These are phyloP conservation scores for Cyphomyrus discorhynchus DNA, from an alignment of 2,113 vertebrate genomes.

Conservation along the genomic window DNA sequence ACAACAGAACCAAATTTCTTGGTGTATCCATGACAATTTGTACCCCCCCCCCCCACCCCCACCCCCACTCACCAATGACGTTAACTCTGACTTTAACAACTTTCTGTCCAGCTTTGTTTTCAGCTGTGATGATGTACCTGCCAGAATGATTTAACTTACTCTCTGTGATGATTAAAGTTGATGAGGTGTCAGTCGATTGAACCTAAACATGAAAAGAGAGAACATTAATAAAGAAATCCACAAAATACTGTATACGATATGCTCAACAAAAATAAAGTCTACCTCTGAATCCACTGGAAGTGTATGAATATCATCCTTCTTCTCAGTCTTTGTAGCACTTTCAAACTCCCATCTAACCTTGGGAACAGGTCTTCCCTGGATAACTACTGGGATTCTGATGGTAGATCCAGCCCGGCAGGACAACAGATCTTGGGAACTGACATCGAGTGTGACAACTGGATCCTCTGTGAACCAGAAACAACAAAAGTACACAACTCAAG, in stretches of 20 bases:
- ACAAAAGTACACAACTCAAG: not conserved
- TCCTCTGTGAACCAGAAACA: constrained; percentile 64
- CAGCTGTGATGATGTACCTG: constrained; percentile 85
- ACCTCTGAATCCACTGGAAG: constrained; percentile 87
- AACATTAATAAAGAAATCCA: constrained; percentile 3
- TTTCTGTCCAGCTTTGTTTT: constrained; percentile 89
- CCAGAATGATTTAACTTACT: constrained; percentile 81
- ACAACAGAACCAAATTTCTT: not conserved
- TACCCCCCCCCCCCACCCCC: too few relatives aligned
- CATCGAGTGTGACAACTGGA: constrained; percentile 74
- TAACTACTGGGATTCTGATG: constrained; percentile 76
- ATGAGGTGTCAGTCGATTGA: constrained; percentile 72
- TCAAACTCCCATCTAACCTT: constrained; percentile 91
- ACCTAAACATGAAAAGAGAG: constrained; percentile 55
- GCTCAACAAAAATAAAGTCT: constrained; percentile 25
- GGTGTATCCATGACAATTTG: not conserved
- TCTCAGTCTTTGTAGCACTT: constrained; percentile 77
- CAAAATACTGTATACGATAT: not conserved
- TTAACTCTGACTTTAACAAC: constrained; percentile 77
- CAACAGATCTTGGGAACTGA: constrained; percentile 74
- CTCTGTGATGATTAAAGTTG: constrained; percentile 71
- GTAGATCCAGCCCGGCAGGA: constrained; percentile 72
- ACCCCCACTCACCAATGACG: constrained; percentile 73
- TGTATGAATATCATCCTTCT: constrained; percentile 82
- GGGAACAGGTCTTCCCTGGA: constrained; percentile 81